These are phyloP conservation scores for Pheosia gnoma DNA, from an alignment of 2,888 invertebrate species.

Conservation along the genomic window DNA sequence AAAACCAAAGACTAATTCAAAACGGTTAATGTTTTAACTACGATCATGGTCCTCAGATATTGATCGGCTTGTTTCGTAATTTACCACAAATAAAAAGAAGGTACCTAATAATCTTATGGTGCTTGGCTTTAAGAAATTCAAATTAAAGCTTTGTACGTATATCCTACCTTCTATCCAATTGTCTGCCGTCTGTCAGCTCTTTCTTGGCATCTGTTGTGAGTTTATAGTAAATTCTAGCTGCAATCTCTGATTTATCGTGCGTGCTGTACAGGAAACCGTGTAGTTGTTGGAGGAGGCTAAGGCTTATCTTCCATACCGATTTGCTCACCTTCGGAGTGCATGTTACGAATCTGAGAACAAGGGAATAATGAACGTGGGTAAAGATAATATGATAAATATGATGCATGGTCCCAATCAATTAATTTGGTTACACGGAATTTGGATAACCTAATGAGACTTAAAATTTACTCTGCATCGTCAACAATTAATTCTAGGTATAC, in stretches of 20 bases:
- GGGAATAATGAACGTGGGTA: neutral
- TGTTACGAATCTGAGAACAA: constrained; percentile 84
- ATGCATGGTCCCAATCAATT: too few species aligned
- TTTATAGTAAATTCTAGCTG: constrained; percentile 73
- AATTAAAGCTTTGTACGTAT: neutral
- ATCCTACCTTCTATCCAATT: constrained; percentile 67
- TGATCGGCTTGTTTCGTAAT: too few species aligned
- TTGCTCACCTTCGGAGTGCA: constrained; percentile 89
- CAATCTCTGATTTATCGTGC: constrained; percentile 67
- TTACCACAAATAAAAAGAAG: too few species aligned
- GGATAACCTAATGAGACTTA: too few species aligned
- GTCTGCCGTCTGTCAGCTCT: constrained; percentile 56
- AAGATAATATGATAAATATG: neutral
- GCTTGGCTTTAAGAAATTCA: neutral
- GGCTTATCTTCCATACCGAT: constrained; percentile 80
- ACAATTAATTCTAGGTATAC: too few species aligned
- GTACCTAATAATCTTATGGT: too few species aligned
- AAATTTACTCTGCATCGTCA: too few species aligned
- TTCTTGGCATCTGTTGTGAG: constrained; percentile 66
- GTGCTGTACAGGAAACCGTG: constrained; percentile 74
- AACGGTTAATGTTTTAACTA: neutral
- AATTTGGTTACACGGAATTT: too few species aligned
- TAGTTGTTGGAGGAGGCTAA: constrained; percentile 67
- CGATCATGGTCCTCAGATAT: neutral
- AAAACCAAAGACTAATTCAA: too few species aligned